Base-by-base conservation (phyloP, 2,888 invertebrate genomes). In the Rhaphigaster nebulosa region DNA sequence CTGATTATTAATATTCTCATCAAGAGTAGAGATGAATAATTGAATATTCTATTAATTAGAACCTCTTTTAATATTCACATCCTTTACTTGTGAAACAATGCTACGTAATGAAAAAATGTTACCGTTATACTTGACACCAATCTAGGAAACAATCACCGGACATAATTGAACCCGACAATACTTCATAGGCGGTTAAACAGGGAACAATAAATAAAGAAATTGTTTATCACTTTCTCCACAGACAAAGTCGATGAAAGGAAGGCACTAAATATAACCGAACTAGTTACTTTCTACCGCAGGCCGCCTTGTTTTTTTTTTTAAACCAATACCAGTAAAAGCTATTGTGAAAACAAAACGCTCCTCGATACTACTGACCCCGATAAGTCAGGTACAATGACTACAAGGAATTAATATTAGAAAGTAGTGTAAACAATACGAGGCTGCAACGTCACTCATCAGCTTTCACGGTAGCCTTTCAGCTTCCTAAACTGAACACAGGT, bases 121-220 rank as follows among this genome's bases (percentile, higher is more conserved):
- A 38, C 70, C 70, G 70, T 76, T 76, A 76, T 38, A 76, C 70
- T 38, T 76, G 70, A 20, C 34, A 38, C 70, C 45, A 45, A 84
- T 84, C 10, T n/a, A 12, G n/a, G 13, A 13, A 84, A 84, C 84
- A 84, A 84, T 84, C 41, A 4, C 8, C 38, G 41, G 26, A 84
- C 45, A 50, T 50, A 84, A 84, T 76, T 76, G 70, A 8, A 76
- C 6, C 18, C 10, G 34, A 84, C 45, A 84, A 84, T 45, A 50
- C 45, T 84, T n/a, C n/a, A 84, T 84, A 45, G 18, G 0, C 8
- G 26, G 45, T 34, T 45, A 84, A 84, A 84, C 45, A 3, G 45
- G 41, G 45, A 84, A 84, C 84, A 84, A 84, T 84, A 45, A 84
- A 84, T 84, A 84, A 84, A 45, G 84, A 50, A 84, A 84, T 45